Conservation (phyloP, 2,113 vertebrate genomes). For the Apteryx mantelli region DNA sequence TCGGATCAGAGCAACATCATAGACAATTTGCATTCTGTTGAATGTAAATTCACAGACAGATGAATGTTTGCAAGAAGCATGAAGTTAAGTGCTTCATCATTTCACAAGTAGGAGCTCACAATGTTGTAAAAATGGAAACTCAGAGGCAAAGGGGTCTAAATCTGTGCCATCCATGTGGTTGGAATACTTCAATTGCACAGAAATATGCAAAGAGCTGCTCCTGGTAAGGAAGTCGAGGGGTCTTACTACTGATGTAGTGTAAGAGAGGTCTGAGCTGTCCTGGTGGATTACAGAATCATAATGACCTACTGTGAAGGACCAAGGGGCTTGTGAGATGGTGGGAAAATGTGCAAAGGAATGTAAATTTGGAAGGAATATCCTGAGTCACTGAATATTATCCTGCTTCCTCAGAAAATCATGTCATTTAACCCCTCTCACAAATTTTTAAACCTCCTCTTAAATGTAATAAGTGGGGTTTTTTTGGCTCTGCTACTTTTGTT, state of each 20-base stretch:
- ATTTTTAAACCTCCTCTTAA: neutral
- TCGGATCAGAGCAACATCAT: neutral
- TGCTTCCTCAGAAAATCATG: neutral
- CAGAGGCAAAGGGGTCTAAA: neutral
- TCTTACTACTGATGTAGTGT: neutral
- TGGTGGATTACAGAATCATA: neutral
- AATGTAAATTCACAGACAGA: neutral
- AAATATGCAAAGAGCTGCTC: neutral
- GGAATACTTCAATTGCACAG: neutral
- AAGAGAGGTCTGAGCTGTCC: neutral
- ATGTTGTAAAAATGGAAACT: neutral
- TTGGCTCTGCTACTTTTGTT: neutral
- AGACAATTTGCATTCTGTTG: neutral
- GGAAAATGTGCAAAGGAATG: neutral
- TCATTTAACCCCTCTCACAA: neutral
- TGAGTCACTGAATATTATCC: neutral
- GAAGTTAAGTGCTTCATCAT: neutral
- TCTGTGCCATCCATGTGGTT: accelerated
- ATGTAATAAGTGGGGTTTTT: neutral
- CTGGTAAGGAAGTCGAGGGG: accelerated
- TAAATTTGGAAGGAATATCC: neutral
- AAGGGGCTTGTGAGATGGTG: neutral
- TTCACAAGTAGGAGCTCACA: neutral
- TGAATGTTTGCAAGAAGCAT: neutral
- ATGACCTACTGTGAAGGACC: neutral